Base-by-base conservation (phyloP, 92 coral and sea anemone genomes). In the Virgularia gustaviana region DNA sequence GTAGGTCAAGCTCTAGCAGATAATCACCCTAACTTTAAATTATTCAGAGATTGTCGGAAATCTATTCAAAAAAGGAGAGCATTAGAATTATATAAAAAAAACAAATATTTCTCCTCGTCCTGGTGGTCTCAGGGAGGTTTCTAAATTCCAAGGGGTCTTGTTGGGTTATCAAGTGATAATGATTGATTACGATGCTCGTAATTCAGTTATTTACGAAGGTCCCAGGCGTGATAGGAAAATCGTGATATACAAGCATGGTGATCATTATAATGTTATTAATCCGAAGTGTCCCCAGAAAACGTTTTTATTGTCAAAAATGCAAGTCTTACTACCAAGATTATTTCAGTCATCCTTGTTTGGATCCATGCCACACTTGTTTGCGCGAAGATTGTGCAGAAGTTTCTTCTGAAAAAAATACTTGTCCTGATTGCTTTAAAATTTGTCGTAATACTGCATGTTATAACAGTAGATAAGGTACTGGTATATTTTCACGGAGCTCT, bases 201-300 rank as follows among this genome's bases (percentile, higher is more conserved):
- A 61, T 61, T 12, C 68, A 6, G 39, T 31, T 19, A 64, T 36
- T 33, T 64, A 64, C 71, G 51, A 30, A n/a, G 71, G 71, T 4
- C 55, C 55, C 55, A 5, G 55, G 55, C 55, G 55, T 15, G 55
- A 47, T 4, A 47, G 18, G 55, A 47, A 47, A 47, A 19, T 47
- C 22, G 55, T 47, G 15, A 15, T 47, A 25, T 47, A 47, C 55
- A 47, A 47, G 45, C 58, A 12, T 51, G 25, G 58, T 51, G 13
- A 51, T 19, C 58, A n/a, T n/a, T n/a, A n/a, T n/a, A 56, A 56
- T 22, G 36, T 29, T 56, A 56, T 56, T 4, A 47, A 56, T 56
- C 31, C 36, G 63, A 56, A 29, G 63, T 12, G 9, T 22, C 13
- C 58, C 9, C 13, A 23, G 58, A 6, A 51, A 22, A 51, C 58